Evolutionary conservation across 1,140 invertebrate species (phyloP), one percentile per base, ranked within the genome.

Genomic region (Anastrepha obliqua): DNA sequence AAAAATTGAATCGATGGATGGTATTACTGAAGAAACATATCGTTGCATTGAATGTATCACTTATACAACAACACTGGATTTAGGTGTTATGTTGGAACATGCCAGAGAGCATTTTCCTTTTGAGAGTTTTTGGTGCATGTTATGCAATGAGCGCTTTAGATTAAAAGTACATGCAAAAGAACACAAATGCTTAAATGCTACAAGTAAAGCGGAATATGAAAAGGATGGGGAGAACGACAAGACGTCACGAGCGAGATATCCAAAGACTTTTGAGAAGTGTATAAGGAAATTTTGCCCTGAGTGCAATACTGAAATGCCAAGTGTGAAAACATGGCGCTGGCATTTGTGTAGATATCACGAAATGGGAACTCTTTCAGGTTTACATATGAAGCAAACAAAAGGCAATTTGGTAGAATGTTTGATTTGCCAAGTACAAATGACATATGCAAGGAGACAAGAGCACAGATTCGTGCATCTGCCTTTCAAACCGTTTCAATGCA

Each of bases 281-380:
- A 81, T 81, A 55, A 51, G 6, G n/a, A 81, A 81, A 81, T 81
- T 81, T 81, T 81, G 74, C 55, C 74, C 74, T 1, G 74, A 81
- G 55, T 81, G 74, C 20, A 55, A 81, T n/a, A 55, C 17, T 81
- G 74, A 81, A 81, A n/a, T 55, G 47, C 47, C 74, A 7, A 20
- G 47, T 9, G 44, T 81, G 20, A 81, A 55, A 51, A 42, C 74
- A 1, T 81, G 44, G 44, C 74, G 74, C 20, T 81, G 74, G 74
- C 74, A 81, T 55, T 20, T 81, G 47, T 13, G 47, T 81, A 81
- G 20, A 81, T 81, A 81, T n/a, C 74, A 81, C 20, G 74, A 81
- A 55, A 55, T 81, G 74, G 44, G 11, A 13, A 55, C 44, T 17
- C n/a, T 81, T 9, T 15, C 15, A 3, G 74, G 74, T 3, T 29